A percentile compares a stretch with the other conserved stretches of the same genome.
Evolutionary conservation across 1,140 invertebrate genomes (phyloP).

Genomic region (Drosophila littoralis): DNA sequence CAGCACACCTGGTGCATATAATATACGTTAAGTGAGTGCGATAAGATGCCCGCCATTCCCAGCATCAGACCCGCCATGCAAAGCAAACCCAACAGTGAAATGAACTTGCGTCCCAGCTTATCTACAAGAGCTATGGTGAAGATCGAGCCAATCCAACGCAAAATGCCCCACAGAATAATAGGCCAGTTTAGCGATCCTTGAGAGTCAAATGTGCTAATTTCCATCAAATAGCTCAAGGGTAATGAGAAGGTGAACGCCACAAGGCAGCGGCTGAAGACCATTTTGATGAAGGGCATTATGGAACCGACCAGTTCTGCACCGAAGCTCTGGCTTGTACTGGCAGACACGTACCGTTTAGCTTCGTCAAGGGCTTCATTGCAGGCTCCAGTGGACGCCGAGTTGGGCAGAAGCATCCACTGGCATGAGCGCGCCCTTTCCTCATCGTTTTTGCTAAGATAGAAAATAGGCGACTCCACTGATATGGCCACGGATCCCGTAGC

Average conservation of each 20-base stretch:
- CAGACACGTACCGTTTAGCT: slow-evolving; percentile 57
- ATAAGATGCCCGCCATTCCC: slow-evolving; percentile 60
- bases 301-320: slow-evolving; percentile 37
- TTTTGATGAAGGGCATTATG: slow-evolving; percentile 57
- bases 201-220: slow-evolving; percentile 7
- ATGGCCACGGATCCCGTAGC: slow-evolving; percentile 23
- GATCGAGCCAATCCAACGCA: slow-evolving; percentile 58
- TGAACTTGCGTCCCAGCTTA: slow-evolving; percentile 54
- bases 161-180: slow-evolving; percentile 28
- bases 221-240: slow-evolving; percentile 43
- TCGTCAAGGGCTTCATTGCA: slow-evolving; percentile 48
- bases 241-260: slow-evolving; percentile 69
- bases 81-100: slow-evolving; percentile 50
- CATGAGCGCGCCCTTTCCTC: slow-evolving; percentile 50
- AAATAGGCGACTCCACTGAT: slow-evolving; percentile 63
- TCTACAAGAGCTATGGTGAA: slow-evolving; percentile 50
- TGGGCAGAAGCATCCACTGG: slow-evolving; percentile 32
- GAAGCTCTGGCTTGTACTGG: slow-evolving; percentile 35
- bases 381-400: slow-evolving; percentile 3
- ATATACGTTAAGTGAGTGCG: slow-evolving; percentile 9
- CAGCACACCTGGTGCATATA: slow-evolving; percentile 56
- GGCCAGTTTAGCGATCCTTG: slow-evolving; percentile 35
- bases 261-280: slow-evolving; percentile 63
- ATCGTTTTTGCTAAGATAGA: slow-evolving; percentile 56
- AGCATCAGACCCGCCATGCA: slow-evolving; percentile 66